Conservation (phyloP, 1,140 invertebrate species). For the Micrasema minimum region DNA sequence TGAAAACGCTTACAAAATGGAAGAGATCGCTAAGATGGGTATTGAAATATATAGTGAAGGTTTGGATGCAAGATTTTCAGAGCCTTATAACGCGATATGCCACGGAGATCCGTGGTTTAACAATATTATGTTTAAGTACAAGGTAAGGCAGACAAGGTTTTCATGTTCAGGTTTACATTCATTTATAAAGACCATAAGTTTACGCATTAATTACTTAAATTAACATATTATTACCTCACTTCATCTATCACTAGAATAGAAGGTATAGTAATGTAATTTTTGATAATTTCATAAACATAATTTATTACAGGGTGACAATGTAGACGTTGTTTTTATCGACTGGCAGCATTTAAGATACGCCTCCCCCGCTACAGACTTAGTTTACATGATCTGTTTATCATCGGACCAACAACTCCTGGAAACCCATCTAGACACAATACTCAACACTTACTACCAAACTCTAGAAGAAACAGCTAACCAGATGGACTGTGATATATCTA, state of each 20-base stretch:
- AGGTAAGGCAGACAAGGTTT: slow-evolving; percentile 3
- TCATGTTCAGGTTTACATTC: not conserved
- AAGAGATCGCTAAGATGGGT: too few species aligned
- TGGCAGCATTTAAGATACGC: slow-evolving; percentile 36
- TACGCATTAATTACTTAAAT: not conserved
- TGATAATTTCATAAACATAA: not conserved
- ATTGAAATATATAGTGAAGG: too few species aligned
- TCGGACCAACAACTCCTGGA: slow-evolving; percentile 33
- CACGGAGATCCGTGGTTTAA: slow-evolving; percentile 43
- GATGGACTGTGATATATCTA: slow-evolving; percentile 30
- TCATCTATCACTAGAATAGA: not conserved
- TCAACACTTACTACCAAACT: slow-evolving; percentile 41
- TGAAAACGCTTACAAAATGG: too few species aligned
- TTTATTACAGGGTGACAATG: slow-evolving; percentile 29
- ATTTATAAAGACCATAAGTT: not conserved
- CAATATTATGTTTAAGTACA: slow-evolving; percentile 44
- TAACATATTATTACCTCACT: not conserved
- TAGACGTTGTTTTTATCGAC: slow-evolving; percentile 38
- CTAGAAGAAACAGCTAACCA: not conserved
- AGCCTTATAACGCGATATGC: slow-evolving; percentile 43
- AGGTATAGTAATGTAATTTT: not conserved
- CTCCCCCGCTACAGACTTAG: slow-evolving; percentile 37
- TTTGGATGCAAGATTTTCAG: not conserved
- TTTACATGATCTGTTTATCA: slow-evolving; percentile 34
- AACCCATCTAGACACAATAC: slow-evolving; percentile 5